These are phyloP conservation scores for Macropodus opercularis DNA, from an alignment of 2,797 vertebrate species.

Conservation along the genomic window DNA sequence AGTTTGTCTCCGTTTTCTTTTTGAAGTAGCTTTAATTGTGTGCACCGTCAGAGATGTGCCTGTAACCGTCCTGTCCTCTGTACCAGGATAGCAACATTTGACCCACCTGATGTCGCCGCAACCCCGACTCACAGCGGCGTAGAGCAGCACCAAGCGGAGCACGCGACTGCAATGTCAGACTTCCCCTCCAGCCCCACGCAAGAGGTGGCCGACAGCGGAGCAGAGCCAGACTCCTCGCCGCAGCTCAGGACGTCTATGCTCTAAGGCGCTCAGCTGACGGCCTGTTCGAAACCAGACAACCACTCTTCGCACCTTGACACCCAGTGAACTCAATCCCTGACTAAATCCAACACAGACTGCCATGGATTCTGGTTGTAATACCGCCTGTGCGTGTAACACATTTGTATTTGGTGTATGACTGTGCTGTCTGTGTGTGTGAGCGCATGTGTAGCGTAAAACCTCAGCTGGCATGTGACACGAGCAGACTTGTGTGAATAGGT, in stretches of 20 bases:
- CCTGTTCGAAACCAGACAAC: slow-evolving; percentile 30
- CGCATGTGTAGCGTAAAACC: slow-evolving; percentile 7
- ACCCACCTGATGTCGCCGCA: slow-evolving; percentile 49
- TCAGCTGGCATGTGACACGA: slow-evolving; percentile 26
- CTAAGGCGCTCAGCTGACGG: slow-evolving; percentile 31
- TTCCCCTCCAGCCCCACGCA: slow-evolving; percentile 44
- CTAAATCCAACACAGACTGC: slow-evolving; percentile 31
- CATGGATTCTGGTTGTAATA: slow-evolving; percentile 30
- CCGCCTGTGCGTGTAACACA: slow-evolving; percentile 39
- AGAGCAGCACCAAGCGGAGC: slow-evolving; percentile 43
- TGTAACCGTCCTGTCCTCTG: slow-evolving; percentile 27
- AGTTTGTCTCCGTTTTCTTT: slow-evolving; percentile 14
- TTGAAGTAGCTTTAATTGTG: neutral
- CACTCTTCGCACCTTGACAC: slow-evolving; percentile 30
- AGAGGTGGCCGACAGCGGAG: slow-evolving; percentile 37
- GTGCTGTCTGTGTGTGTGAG: slow-evolving; percentile 17
- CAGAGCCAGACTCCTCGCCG: slow-evolving; percentile 56
- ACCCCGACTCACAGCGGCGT: slow-evolving; percentile 52
- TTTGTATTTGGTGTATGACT: slow-evolving; percentile 39
- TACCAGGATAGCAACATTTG: slow-evolving; percentile 51
- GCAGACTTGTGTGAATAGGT: slow-evolving; percentile 9
- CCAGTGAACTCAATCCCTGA: slow-evolving; percentile 12
- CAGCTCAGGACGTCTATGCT: slow-evolving; percentile 71
- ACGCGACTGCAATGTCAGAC: slow-evolving; percentile 63
- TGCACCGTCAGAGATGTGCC: neutral